Evolutionary conservation across 2,113 vertebrate genomes (phyloP).

Genomic region (Podarcis muralis): DNA sequence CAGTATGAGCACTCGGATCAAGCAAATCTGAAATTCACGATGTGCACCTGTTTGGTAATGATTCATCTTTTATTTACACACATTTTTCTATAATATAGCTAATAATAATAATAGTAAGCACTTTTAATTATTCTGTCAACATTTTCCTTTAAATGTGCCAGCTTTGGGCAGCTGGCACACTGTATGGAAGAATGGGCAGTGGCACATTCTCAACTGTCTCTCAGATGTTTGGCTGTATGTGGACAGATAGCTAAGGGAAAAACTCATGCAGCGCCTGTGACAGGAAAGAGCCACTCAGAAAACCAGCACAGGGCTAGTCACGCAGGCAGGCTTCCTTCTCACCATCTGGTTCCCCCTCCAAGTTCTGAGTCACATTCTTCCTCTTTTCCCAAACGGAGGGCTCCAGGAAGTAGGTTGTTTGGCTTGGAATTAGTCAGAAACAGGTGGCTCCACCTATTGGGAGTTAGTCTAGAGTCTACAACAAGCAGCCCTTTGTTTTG

Average conservation of each 20-base stretch:
- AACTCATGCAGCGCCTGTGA: accelerated
- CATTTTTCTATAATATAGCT: too few species aligned
- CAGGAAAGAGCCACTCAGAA: neutral
- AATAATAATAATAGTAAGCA: too few species aligned
- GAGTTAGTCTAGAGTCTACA: neutral
- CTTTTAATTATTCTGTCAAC: neutral
- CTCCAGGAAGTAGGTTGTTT: constrained; percentile 45
- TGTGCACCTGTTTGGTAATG: neutral
- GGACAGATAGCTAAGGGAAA: constrained; percentile 9
- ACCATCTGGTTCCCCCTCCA: constrained; percentile 9
- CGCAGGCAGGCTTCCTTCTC: neutral
- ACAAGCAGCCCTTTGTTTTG: neutral
- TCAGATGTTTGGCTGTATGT: neutral
- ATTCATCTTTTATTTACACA: neutral
- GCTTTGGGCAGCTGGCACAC: constrained; percentile 19
- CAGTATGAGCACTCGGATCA: neutral
- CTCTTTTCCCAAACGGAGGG: neutral
- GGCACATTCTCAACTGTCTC: accelerated
- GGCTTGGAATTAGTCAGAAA: constrained; percentile 11
- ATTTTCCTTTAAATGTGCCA: neutral
- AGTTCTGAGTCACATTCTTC: neutral
- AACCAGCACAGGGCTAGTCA: neutral
- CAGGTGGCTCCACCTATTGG: constrained; percentile 39
- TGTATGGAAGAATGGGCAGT: accelerated
- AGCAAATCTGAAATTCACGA: neutral